Conservation (phyloP, 35 echinoderm and acorn worm species). For the Heliocidaris tuberculata region DNA sequence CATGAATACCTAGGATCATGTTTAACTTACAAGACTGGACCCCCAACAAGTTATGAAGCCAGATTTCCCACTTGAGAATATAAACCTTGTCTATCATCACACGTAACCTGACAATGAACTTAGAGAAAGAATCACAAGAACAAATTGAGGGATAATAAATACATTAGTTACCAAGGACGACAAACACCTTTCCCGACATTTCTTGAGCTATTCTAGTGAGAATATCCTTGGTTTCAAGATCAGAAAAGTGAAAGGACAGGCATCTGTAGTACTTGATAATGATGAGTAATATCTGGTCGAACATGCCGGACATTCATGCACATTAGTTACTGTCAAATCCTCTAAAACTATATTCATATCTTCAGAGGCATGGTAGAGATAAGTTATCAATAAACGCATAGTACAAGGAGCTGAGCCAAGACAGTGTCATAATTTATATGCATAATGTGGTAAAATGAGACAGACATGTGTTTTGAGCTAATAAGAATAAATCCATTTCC, state of each 20-base stretch:
- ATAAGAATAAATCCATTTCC: too few species aligned
- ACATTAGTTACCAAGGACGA: not conserved
- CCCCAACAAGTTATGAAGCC: not conserved
- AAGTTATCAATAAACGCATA: not conserved
- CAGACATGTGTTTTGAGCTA: too few species aligned
- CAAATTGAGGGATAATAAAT: not conserved
- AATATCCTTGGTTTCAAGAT: not conserved
- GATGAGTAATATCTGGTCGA: not conserved
- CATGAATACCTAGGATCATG: not conserved
- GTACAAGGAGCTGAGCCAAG: not conserved
- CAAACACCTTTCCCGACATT: not conserved
- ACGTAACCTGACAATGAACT: conserved; percentile 16
- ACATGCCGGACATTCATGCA: not conserved
- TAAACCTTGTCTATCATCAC: not conserved
- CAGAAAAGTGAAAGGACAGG: not conserved
- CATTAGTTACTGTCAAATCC: not conserved
- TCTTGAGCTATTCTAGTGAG: not conserved
- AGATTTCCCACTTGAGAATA: not conserved
- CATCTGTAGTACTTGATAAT: not conserved
- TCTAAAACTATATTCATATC: not conserved
- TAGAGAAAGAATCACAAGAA: not conserved
- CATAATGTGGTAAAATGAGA: too few species aligned
- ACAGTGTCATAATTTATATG: too few species aligned
- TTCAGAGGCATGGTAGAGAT: not conserved
- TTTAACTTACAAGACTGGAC: not conserved